Conservation (phyloP, 2,797 vertebrate species). For the Myiotriccus ornatus region DNA sequence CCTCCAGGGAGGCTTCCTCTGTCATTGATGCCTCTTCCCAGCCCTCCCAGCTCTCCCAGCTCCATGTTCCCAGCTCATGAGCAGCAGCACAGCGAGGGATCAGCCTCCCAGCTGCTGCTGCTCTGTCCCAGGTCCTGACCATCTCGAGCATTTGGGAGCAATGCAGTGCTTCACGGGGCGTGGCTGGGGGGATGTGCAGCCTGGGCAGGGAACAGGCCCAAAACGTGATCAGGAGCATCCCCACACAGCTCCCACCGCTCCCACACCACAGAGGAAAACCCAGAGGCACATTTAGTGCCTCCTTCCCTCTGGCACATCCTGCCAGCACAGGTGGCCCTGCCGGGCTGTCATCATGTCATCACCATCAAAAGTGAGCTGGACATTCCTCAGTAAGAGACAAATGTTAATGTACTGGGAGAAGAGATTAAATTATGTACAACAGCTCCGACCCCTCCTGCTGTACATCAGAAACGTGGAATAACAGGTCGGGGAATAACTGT, state of each 20-base stretch:
- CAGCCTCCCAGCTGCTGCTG: neutral
- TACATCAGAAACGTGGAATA: neutral
- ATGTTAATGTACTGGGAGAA: neutral
- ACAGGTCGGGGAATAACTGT: neutral
- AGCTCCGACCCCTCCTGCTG: neutral
- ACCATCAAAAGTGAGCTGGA: neutral
- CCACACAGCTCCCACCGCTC: rapidly evolving
- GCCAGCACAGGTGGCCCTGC: rapidly evolving
- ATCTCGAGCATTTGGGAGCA: rapidly evolving
- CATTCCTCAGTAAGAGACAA: neutral
- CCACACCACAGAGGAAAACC: rapidly evolving
- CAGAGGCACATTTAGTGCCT: rapidly evolving
- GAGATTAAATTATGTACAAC: neutral
- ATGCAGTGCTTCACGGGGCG: neutral
- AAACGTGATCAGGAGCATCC: neutral
- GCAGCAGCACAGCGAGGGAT: rapidly evolving
- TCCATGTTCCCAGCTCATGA: rapidly evolving
- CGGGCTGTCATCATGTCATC: neutral
- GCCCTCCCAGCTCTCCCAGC: no score
- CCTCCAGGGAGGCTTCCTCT: neutral
- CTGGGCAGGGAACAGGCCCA: rapidly evolving
- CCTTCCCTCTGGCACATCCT: neutral
- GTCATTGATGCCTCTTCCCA: neutral
- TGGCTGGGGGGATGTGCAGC: rapidly evolving
- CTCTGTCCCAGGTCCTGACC: rapidly evolving